Evolutionary conservation across 2,113 vertebrate species (phyloP).

Genomic region (Mobula birostris): DNA sequence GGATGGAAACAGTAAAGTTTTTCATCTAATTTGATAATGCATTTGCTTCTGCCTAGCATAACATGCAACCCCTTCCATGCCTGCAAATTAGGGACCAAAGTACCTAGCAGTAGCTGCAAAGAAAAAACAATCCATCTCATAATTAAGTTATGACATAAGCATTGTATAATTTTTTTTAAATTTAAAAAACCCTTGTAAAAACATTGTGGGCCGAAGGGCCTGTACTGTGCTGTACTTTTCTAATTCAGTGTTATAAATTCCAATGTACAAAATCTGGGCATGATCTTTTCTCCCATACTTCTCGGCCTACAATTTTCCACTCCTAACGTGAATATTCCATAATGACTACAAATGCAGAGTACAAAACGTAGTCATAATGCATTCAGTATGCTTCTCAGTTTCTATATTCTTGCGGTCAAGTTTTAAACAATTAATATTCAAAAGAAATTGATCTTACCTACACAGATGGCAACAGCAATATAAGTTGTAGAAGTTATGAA

Average conservation of each 20-base stretch:
- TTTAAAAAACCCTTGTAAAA: not conserved
- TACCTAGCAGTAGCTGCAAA: not conserved
- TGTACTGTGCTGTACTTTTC: no score
- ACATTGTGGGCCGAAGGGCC: no score
- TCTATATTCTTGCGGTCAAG: not conserved
- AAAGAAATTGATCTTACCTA: slow-evolving; percentile 60
- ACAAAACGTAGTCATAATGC: not conserved
- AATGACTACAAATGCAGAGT: not conserved
- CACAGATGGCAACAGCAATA: slow-evolving; percentile 74
- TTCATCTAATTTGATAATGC: no score
- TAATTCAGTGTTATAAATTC: not conserved
- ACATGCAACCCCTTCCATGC: not conserved
- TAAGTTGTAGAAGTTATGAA: slow-evolving; percentile 80
- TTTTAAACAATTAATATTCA: not conserved
- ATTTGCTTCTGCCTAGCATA: no score
- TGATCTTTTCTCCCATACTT: not conserved
- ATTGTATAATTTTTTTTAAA: not conserved
- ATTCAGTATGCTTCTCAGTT: not conserved
- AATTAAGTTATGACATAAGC: not conserved
- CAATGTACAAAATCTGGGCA: not conserved
- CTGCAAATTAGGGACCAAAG: not conserved
- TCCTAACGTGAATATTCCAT: not conserved
- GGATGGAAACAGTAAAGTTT: not conserved
- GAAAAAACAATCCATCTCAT: not conserved
- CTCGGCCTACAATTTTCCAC: not conserved